Conservation (phyloP, 2,888 invertebrate species). For the Sericinus montela region DNA sequence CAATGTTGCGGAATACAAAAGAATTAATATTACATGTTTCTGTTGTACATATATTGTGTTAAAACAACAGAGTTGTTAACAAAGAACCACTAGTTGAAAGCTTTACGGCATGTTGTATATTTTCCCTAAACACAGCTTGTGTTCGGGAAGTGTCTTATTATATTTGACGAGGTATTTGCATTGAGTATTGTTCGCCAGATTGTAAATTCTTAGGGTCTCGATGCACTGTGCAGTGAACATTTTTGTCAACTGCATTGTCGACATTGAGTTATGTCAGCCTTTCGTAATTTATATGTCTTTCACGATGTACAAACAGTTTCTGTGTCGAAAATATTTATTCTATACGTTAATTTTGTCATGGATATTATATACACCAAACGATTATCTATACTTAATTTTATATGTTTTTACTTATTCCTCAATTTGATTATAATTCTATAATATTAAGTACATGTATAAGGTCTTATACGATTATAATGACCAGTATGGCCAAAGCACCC, state of each 20-base stretch:
- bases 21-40: conserved; percentile 28
- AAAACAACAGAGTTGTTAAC: conserved; percentile 48
- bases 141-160: conserved; percentile 44
- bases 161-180: conserved; percentile 40
- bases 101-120: conserved; percentile 56
- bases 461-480: conserved; percentile 34
- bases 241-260: conserved; percentile 56
- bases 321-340: conserved; percentile 23
- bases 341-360: conserved; percentile 4
- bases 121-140: conserved; percentile 44
- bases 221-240: conserved; percentile 31
- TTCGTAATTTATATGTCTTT: conserved; percentile 30
- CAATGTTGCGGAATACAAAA: conserved; percentile 38
- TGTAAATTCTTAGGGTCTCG: conserved; percentile 39
- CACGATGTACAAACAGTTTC: conserved; percentile 30
- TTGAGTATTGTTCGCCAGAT: conserved; percentile 46
- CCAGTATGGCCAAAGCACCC: conserved; percentile 72
- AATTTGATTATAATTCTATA: conserved; percentile 9
- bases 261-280: conserved; percentile 62
- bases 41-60: conserved; percentile 31
- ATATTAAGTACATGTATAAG: conserved; percentile 11
- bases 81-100: conserved; percentile 49
- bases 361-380: conserved; percentile 7
- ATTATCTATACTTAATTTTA: conserved; percentile 11
- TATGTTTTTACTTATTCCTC: conserved; percentile 11